A percentile compares a stretch with the other conserved stretches of the same genome.
These are phyloP conservation scores for Mycetomoellerius zeteki DNA, from an alignment of 1,140 invertebrate genomes.

Conservation along the genomic window DNA sequence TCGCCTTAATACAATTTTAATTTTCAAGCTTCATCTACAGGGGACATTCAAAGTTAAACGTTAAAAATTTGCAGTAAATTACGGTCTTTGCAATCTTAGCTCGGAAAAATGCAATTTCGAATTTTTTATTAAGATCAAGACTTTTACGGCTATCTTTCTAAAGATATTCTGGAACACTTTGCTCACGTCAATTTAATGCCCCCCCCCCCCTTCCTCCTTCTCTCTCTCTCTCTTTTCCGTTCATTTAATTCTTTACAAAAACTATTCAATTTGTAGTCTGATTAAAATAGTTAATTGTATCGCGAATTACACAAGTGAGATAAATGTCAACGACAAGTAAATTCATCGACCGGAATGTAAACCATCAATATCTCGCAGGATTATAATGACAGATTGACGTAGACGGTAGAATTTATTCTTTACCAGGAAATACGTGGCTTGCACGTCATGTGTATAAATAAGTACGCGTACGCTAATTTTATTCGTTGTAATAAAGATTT, in stretches of 20 bases:
- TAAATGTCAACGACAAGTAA: conserved; percentile 17
- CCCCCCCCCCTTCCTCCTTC: too few species aligned
- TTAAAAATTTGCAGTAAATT: conserved; percentile 31
- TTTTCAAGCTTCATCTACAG: conserved; percentile 15
- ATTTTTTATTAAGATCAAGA: conserved; percentile 37
- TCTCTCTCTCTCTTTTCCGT: background rate
- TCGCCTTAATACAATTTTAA: conserved; percentile 33
- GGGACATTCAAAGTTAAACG: conserved; percentile 38
- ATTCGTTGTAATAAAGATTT: conserved; percentile 61
- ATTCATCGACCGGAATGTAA: conserved; percentile 11
- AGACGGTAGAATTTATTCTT: conserved; percentile 38
- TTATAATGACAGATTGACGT: conserved; percentile 21
- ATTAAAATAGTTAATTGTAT: conserved; percentile 25
- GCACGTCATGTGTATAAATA: conserved; percentile 32
- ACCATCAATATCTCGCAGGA: background rate
- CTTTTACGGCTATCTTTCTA: background rate
- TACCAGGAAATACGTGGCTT: conserved; percentile 21
- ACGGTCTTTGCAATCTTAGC: conserved; percentile 14
- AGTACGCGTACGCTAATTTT: conserved; percentile 41
- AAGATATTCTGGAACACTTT: background rate
- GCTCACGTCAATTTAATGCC: background rate
- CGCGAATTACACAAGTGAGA: background rate
- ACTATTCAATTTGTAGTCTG: background rate
- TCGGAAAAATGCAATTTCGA: conserved; percentile 40
- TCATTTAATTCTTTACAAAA: background rate